These are phyloP conservation scores for Alitta virens DNA, from an alignment of 2,888 invertebrate species.

Conservation along the genomic window DNA sequence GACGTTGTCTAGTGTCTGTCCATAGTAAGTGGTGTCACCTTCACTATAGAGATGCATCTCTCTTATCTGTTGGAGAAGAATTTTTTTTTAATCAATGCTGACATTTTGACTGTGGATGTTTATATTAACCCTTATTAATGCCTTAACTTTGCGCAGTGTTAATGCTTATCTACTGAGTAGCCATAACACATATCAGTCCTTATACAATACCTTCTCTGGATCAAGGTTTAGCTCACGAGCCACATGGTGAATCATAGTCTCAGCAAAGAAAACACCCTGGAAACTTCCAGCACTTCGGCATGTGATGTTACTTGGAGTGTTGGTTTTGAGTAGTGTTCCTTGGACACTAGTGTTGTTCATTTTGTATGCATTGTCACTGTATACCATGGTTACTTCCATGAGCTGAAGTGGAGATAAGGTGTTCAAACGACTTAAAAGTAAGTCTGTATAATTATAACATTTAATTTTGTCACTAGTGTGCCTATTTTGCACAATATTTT, in stretches of 20 bases:
- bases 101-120: too few species aligned
- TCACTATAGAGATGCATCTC: conserved; percentile 76
- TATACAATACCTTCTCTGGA: neutral
- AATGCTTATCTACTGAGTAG: too few species aligned
- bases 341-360: conserved; percentile 71
- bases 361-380: conserved; percentile 67
- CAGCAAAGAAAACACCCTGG: conserved; percentile 84
- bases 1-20: conserved; percentile 71
- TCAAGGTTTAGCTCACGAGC: conserved; percentile 59
- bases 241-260: conserved; percentile 74
- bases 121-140: too few species aligned
- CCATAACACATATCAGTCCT: too few species aligned
- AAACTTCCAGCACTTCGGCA: conserved; percentile 73
- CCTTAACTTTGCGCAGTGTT: too few species aligned
- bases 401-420: conserved; percentile 66
- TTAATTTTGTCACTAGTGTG: too few species aligned
- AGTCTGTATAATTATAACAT: too few species aligned
- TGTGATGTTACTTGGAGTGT: conserved; percentile 87
- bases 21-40: conserved; percentile 76
- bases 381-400: conserved; percentile 78
- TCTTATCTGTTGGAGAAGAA: conserved; percentile 56
- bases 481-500: too few species aligned
- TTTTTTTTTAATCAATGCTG: too few species aligned
- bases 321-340: conserved; percentile 73
- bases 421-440: too few species aligned